Base-by-base conservation (phyloP, 2,888 invertebrate species). In the Quadriops clusia region DNA sequence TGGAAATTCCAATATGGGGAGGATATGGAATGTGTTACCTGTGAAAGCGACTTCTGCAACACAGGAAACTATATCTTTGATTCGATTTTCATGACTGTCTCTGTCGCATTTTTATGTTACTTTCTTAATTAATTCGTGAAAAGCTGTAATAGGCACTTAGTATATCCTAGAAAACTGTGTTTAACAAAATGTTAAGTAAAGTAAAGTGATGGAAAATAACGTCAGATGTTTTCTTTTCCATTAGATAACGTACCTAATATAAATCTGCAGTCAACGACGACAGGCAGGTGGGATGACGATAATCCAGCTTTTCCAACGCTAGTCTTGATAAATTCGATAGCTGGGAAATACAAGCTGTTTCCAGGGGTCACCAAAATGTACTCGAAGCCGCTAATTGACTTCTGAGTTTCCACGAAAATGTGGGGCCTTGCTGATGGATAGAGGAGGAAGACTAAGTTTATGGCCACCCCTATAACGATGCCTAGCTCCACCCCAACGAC, bases 401-500 rank as follows among this genome's bases (percentile, higher is more conserved):
- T 70, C 32, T 72, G 63, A 47, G 77, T 80, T 38, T 82, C 76
- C 1, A 82, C 76, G 23, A 74, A 71, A 4, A 87, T 64, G 28
- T 75, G 74, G 0, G 87, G 87, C 27, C 86, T 65, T 0, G 85
- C 86, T 10, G 83, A 82, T 2, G 85, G 81, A 53, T 86, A 84
- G 5, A 87, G 61, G 5, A 87, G 60, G 39, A 85, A 74, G 16
- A 81, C 63, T 3, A 87, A 71, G 56, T 86, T 86, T 14, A 83
- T 72, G 1, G 71, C 74, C 1, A 89, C 86, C 0, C 89, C 89
- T 11, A 81, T 70, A 8, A 87, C 60, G 40, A 93, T 83, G 2
- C 91, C 91, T 37, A 84, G 72, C 58, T 91, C 87, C 0, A 89
- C 87, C 2, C 90, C 89, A 34, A 85, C 70, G 0, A 71, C 60